phyloP scores from a whole-genome alignment of 2,888 invertebrate species.

The Aromia moschata region DNA sequence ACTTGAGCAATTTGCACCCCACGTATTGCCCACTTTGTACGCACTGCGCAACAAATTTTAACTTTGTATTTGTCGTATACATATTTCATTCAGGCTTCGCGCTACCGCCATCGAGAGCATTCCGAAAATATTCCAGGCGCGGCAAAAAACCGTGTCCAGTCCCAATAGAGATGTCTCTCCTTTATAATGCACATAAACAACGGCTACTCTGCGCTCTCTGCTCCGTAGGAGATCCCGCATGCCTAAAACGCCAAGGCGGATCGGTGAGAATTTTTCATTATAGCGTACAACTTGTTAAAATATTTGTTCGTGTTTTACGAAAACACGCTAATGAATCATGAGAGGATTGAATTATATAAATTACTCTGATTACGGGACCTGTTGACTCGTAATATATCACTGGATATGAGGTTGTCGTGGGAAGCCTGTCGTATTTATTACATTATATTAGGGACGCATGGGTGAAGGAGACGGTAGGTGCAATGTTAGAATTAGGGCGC shows the following conservation, averaged over 20 bases:
- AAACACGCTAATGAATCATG: conserved; percentile 18
- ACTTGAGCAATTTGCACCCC: no score
- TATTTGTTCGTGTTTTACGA: conserved; percentile 20
- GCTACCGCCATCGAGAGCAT: background rate
- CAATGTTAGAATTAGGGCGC: no score
- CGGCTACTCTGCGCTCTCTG: conserved; percentile 49
- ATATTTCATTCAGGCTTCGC: no score
- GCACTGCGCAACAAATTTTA: no score
- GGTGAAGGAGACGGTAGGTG: no score
- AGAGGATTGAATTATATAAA: background rate
- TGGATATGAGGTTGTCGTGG: background rate
- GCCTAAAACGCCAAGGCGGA: conserved; percentile 23
- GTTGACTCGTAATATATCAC: background rate
- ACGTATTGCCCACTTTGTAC: no score
- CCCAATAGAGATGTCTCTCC: conserved; percentile 46
- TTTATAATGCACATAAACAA: conserved; percentile 45
- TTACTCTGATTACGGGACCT: background rate
- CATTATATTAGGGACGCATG: no score
- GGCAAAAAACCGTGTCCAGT: conserved; percentile 23
- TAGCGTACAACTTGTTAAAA: conserved; percentile 23
- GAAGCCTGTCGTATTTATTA: background rate
- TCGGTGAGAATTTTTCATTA: conserved; percentile 14
- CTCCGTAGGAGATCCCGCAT: conserved; percentile 45
- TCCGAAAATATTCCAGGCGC: conserved; percentile 7
- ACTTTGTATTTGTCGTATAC: no score